phyloP scores from a whole-genome alignment of 2,797 vertebrate species.

The Cuniculus paca region DNA sequence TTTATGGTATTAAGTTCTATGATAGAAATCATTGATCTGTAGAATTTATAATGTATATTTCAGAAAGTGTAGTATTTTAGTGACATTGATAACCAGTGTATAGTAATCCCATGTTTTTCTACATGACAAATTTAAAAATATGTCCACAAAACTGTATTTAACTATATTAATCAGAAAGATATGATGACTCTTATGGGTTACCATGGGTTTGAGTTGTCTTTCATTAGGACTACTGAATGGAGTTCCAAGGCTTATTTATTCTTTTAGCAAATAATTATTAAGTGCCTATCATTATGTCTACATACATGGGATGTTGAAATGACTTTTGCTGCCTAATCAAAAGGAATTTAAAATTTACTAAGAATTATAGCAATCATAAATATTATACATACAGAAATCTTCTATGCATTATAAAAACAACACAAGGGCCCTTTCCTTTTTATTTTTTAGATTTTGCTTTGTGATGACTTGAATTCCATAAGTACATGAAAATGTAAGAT shows the following conservation, averaged over 20 bases:
- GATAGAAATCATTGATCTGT: neutral
- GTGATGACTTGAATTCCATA: neutral
- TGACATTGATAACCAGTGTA: neutral
- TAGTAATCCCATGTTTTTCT: neutral
- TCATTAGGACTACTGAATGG: neutral
- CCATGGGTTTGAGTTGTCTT: neutral
- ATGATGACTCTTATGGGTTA: neutral
- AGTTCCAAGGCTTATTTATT: conserved; percentile 3
- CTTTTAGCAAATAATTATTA: conserved; percentile 25
- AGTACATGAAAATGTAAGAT: neutral
- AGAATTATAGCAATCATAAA: neutral
- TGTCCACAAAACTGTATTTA: neutral
- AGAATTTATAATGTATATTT: conserved; percentile 11
- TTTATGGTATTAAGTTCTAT: conserved; percentile 11
- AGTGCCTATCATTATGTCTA: neutral
- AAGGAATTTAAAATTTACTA: conserved; percentile 47
- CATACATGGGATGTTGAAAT: neutral
- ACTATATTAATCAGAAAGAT: conserved; percentile 20
- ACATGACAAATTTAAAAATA: neutral
- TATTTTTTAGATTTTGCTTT: neutral
- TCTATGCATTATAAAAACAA: neutral
- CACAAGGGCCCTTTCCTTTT: neutral
- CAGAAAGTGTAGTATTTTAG: conserved; percentile 17
- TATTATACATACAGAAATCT: neutral
- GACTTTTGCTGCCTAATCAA: neutral